Evolutionary conservation across 1,140 invertebrate species (phyloP).

Genomic region (Uloborus diversus): DNA sequence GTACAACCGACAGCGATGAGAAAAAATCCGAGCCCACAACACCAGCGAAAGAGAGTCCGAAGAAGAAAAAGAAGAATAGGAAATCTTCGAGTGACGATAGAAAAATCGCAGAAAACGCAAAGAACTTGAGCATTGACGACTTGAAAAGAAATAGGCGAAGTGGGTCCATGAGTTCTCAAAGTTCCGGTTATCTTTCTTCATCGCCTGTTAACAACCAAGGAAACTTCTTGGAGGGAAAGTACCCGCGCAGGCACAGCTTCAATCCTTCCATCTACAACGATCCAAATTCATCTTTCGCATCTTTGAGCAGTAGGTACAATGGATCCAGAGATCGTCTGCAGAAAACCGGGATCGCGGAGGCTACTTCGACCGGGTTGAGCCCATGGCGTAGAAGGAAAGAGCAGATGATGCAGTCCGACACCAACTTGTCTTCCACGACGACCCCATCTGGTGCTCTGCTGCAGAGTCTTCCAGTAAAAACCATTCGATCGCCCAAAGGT

Average conservation of each 20-base stretch:
- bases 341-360: neutral
- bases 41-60: slow-evolving; percentile 39
- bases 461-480: slow-evolving; percentile 75
- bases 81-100: slow-evolving; percentile 22
- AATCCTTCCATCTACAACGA: slow-evolving; percentile 27
- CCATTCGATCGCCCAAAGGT: slow-evolving; percentile 80
- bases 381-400: slow-evolving; percentile 39
- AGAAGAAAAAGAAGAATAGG: slow-evolving; percentile 53
- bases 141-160: slow-evolving; percentile 20
- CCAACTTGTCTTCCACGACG: slow-evolving; percentile 6
- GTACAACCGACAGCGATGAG: neutral
- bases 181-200: slow-evolving; percentile 46
- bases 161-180: slow-evolving; percentile 36
- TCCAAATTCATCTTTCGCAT: slow-evolving; percentile 39
- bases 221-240: slow-evolving; percentile 21
- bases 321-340: slow-evolving; percentile 30
- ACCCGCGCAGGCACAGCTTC: slow-evolving; percentile 38
- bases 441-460: slow-evolving; percentile 68
- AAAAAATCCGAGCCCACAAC: neutral
- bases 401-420: slow-evolving; percentile 41
- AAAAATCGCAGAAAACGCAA: neutral
- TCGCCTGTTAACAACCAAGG: neutral
- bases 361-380: neutral
- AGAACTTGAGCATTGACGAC: neutral
- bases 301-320: slow-evolving; percentile 11